These are phyloP conservation scores for Anodontia alba DNA, from an alignment of 2,888 invertebrate genomes.

Conservation along the genomic window DNA sequence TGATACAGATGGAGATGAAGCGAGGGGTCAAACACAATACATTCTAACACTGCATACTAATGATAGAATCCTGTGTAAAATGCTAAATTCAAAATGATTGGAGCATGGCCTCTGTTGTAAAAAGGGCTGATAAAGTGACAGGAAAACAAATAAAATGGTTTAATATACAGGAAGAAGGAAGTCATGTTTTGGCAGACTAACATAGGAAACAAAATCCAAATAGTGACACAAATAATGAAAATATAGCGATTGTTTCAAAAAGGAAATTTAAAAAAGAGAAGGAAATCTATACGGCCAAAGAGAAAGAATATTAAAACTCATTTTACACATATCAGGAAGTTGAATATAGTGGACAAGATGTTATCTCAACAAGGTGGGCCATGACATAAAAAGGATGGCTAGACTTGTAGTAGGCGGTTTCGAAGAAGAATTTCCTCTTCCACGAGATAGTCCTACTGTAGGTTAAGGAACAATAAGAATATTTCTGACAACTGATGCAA, in stretches of 20 bases:
- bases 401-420: slow-evolving; percentile 58
- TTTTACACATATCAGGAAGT: not conserved
- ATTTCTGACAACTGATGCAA: slow-evolving; percentile 44
- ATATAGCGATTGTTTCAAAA: not conserved
- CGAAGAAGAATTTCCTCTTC: slow-evolving; percentile 33
- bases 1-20: not conserved
- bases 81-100: slow-evolving; percentile 29
- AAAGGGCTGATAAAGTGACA: slow-evolving; percentile 39
- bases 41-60: not conserved
- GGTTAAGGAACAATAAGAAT: slow-evolving; percentile 45
- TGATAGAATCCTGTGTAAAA: slow-evolving; percentile 10
- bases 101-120: slow-evolving; percentile 29
- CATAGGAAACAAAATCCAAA: not conserved
- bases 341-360: slow-evolving; percentile 31
- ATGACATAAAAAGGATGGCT: slow-evolving; percentile 48
- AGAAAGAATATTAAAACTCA: not conserved
- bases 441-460: slow-evolving; percentile 42
- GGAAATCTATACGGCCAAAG: not conserved
- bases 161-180: slow-evolving; percentile 25
- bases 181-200: not conserved
- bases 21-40: no score
- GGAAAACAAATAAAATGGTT: slow-evolving; percentile 33
- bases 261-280: slow-evolving; percentile 2
- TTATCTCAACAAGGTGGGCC: slow-evolving; percentile 47
- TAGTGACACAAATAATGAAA: not conserved